Percentiles rank a stretch among this genome's conserved stretches.
phyloP scores from a whole-genome alignment of 2,113 vertebrate species.

The Macheiramphus alcinus region DNA sequence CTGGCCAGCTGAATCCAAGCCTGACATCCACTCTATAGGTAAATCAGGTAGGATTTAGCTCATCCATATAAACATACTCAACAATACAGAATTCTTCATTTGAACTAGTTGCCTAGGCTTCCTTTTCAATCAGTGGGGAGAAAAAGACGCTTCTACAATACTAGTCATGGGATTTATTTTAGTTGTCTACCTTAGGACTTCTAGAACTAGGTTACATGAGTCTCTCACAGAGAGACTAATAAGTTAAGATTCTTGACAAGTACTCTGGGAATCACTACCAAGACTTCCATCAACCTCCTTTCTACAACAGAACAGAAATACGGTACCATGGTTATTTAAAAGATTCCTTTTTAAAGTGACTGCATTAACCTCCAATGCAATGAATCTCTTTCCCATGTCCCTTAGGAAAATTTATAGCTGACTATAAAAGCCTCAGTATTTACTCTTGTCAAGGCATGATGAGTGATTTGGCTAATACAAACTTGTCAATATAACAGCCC shows the following conservation, averaged over 20 bases:
- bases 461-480: conserved; percentile 19
- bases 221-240: not conserved
- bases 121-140: not conserved
- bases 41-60: not conserved
- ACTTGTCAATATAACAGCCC: not conserved
- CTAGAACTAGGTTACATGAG: not conserved
- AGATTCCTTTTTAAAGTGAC: not conserved
- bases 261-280: not conserved
- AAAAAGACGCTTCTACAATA: not conserved
- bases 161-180: not conserved
- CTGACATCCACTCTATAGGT: not conserved
- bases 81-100: not conserved
- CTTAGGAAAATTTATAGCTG: not conserved
- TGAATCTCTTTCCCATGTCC: not conserved
- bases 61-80: not conserved
- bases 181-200: not conserved
- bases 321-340: not conserved
- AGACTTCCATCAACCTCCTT: not conserved
- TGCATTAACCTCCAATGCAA: conserved; percentile 13
- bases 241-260: not conserved
- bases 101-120: not conserved
- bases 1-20: not conserved
- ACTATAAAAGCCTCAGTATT: conserved; percentile 10
- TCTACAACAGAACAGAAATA: not conserved
- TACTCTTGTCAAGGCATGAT: not conserved